Base-by-base conservation (phyloP, 1,140 invertebrate species). In the Phthorimaea operculella region DNA sequence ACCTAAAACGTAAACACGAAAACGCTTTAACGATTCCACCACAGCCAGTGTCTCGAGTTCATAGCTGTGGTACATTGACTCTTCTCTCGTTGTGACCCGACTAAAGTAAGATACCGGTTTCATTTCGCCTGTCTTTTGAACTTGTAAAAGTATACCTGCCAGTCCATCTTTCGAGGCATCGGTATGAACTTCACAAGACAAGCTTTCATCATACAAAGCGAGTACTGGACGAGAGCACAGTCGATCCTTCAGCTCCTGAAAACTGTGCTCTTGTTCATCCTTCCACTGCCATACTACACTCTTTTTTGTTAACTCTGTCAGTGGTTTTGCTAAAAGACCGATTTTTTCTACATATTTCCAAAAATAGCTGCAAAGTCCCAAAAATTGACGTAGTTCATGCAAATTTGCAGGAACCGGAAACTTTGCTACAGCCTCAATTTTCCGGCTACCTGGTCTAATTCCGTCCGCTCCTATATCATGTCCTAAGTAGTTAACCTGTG, bases 361-460 rank as follows among this genome's bases (percentile, higher is more conserved):
- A 42, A 71, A 80, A 48, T 66, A 81, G 33, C 68, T 64, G 39
- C 62, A 63, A 36, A 75, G 53, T 18, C 76, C 72, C 11, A 76
- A 44, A 61, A 82, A 82, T 44, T 70, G 68, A 49, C 75, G 63
- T 16, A 79, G 28, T 54, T 76, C 55, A 52, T 75, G 67, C 9
- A 66, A 61, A 55, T 67, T 70, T 4, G 8, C 56, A 14, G 73
- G 68, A 6, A 17, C 14, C 5, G 62, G 63, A 62, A 73, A 72
- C 1, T 62, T 51, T 34, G 50, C 21, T 16, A 79, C 71, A 0
- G 72, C 66, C 18, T 39, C 7, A 11, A 74, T 55, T 58, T 83
- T 83, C 0, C 14, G 15, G n/a, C 65, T 45, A 4, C 58, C 65
- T 0, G 77, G 77, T 54, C 49, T 57, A 5, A 83, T 60, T 12